Base-by-base conservation (phyloP, 2,797 vertebrate species). In the Trichosurus vulpecula region DNA sequence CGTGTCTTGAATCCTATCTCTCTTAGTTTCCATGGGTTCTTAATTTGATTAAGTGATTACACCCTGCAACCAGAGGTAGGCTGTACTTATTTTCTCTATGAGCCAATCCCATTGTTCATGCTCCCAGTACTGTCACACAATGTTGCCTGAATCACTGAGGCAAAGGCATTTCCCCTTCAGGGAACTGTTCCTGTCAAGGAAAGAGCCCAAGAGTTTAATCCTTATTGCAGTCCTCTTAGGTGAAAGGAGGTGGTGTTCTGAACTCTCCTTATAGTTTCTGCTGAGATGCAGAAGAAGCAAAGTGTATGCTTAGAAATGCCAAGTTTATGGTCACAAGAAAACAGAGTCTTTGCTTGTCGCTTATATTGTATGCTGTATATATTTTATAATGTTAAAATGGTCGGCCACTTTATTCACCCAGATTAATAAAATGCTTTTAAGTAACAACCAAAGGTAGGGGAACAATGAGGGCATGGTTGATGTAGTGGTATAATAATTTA, bases 401-500 rank as follows among this genome's bases (percentile, higher is more conserved):
- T 92, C 52, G 52, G 90, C 52, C 35, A 29, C 74, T 95, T 47
- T 94, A 51, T 55, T 94, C 93, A 92, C 52, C 25, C 14, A 52
- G 55, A 57, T 10, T 93, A 74, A 94, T 93, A 92, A 81, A 90
- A 93, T 52, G n/a, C 3, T 41, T 52, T 29, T 56, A 81, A 89
- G 89, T 92, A 51, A 12, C 92, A 91, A 19, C 93, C 27, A 54
- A 31, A n/a, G 6, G 16, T 16, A n/a, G 25, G 54, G 54, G 53
- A 41, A n/a, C 31, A 90, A 54, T 8, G 35, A 30, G 25, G 35
- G 13, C 8, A 25, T 81, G n/a, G 6, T 25, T 94, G 57, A 95
- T 90, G 12, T 56, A 91, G 51, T 95, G 22, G 94, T 91, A 95
- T 94, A 58, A 91, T 93, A 93, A 58, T 5, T 58, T 90, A 54